phyloP scores from a whole-genome alignment of 2,888 invertebrate genomes.

The Notodonta ziczac region DNA sequence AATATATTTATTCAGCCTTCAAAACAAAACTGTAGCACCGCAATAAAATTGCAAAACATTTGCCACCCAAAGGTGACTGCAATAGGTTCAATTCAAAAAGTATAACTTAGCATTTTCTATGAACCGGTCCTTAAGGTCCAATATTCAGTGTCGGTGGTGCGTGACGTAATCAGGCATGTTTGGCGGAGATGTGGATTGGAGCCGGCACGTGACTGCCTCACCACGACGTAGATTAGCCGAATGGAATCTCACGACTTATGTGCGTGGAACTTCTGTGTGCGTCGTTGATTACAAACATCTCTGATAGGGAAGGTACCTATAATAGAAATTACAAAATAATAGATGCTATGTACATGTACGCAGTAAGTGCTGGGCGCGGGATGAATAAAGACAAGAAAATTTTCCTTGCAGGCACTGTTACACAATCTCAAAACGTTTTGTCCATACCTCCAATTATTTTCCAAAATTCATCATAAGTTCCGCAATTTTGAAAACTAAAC shows the following conservation, averaged over 20 bases:
- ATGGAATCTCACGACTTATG: slow-evolving; percentile 1
- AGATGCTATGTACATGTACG: no score
- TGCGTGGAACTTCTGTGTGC: neutral
- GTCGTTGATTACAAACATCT: neutral
- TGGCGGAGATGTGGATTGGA: neutral
- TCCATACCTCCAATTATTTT: no score
- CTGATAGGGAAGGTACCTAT: no score
- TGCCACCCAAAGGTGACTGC: neutral
- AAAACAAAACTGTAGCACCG: neutral
- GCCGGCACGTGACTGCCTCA: slow-evolving; percentile 3
- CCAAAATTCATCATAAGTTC: no score
- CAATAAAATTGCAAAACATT: neutral
- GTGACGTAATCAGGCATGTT: slow-evolving; percentile 7
- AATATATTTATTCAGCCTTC: no score
- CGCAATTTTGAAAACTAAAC: neutral
- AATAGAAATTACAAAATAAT: no score
- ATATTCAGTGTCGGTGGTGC: neutral
- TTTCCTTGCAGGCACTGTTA: no score
- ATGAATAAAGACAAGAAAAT: no score
- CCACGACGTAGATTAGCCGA: slow-evolving; percentile 2
- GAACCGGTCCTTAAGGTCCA: neutral
- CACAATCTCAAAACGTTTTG: no score
- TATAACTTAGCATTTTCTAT: neutral
- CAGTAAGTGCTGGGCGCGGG: no score
- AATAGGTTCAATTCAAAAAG: neutral